Percentiles rank a stretch among this genome's conserved stretches.
These are phyloP conservation scores for Eretmochelys imbricata DNA, from an alignment of 2,113 vertebrate species.

Conservation along the genomic window DNA sequence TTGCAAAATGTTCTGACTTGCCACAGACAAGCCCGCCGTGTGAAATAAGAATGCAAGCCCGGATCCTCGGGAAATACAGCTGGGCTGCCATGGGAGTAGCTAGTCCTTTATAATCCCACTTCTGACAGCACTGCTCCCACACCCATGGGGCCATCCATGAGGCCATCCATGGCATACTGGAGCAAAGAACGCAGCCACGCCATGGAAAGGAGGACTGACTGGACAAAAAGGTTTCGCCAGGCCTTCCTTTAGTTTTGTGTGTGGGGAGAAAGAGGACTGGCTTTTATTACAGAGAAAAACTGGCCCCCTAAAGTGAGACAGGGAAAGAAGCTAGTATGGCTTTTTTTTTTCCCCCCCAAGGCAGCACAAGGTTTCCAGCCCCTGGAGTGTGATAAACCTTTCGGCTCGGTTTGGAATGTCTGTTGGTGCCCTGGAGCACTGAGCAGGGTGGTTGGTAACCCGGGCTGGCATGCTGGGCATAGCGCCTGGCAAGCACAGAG, in stretches of 20 bases:
- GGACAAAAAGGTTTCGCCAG: neutral
- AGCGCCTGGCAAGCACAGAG: neutral
- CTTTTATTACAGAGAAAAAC: neutral
- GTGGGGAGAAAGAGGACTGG: neutral
- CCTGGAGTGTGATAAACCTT: accelerated
- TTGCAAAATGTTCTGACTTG: neutral
- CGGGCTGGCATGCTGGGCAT: neutral
- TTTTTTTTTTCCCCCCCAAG: neutral
- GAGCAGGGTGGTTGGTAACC: neutral
- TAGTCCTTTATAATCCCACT: accelerated
- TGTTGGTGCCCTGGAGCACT: neutral
- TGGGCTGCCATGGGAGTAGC: accelerated
- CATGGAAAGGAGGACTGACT: neutral
- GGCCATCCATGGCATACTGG: accelerated
- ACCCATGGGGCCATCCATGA: accelerated
- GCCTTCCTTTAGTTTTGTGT: neutral
- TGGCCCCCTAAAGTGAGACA: neutral
- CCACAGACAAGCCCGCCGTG: neutral
- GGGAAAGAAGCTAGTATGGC: neutral
- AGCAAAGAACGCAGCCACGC: accelerated
- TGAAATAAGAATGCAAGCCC: neutral
- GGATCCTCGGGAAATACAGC: accelerated
- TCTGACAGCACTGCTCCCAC: accelerated
- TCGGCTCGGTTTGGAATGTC: neutral
- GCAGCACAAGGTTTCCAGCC: neutral